phyloP scores from a whole-genome alignment of 2,797 vertebrate genomes.

The Thunnus albacares region DNA sequence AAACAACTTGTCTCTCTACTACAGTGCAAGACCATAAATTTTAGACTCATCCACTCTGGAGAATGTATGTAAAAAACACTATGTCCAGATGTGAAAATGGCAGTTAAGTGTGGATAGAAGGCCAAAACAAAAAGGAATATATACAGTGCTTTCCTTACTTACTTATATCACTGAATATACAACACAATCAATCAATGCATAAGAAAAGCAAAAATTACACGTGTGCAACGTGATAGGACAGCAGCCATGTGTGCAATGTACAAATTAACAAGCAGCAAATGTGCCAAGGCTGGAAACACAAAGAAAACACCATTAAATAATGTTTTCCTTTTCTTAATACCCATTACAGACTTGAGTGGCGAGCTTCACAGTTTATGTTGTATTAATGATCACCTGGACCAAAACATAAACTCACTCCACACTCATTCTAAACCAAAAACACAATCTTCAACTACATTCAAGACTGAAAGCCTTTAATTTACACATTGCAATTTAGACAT shows the following conservation, averaged over 20 bases:
- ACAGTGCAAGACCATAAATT: conserved; percentile 2
- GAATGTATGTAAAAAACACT: not conserved
- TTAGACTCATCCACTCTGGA: not conserved
- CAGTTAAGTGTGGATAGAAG: not conserved
- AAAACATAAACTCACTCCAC: conserved; percentile 13
- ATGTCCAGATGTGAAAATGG: not conserved
- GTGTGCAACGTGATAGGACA: not conserved
- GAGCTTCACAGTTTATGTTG: conserved; percentile 27
- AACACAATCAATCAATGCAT: conserved; percentile 3
- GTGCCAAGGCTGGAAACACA: conserved; percentile 15
- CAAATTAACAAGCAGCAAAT: not conserved
- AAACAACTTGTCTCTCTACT: not conserved
- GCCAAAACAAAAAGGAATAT: not conserved
- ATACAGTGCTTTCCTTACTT: not conserved
- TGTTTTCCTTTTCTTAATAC: conserved; percentile 25
- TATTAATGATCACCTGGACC: conserved; percentile 30
- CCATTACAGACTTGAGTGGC: conserved; percentile 24
- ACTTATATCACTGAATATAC: too few relatives aligned
- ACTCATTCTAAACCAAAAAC: conserved; percentile 16
- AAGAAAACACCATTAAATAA: not conserved
- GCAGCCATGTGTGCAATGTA: not conserved
- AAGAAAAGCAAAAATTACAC: not conserved
- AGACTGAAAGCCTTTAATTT: conserved; percentile 25
- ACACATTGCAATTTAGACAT: not conserved
- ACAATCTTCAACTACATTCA: not conserved